Evolutionary conservation across 2,113 vertebrate species (phyloP).

Genomic region (Cromileptes altivelis): DNA sequence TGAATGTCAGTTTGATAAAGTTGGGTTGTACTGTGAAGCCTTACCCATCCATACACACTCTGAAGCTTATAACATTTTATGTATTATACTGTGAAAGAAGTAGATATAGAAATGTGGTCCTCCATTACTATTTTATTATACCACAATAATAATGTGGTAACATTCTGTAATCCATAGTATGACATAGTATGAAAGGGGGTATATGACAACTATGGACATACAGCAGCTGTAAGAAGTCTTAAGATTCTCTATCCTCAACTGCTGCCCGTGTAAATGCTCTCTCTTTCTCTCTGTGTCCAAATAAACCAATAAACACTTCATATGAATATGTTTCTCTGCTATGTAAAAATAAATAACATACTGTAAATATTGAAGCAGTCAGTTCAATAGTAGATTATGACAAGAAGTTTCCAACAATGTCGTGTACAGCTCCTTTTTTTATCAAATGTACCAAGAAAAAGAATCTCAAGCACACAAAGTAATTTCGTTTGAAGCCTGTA

Average conservation of each 20-base stretch:
- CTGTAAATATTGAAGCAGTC: conserved; percentile 84
- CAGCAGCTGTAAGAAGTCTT: conserved; percentile 62
- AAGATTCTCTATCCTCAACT: conserved; percentile 43
- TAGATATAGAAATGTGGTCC: conserved; percentile 55
- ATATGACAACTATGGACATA: conserved; percentile 78
- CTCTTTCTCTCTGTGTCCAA: conserved; percentile 47
- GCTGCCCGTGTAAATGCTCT: conserved; percentile 55
- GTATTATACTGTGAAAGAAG: conserved; percentile 58
- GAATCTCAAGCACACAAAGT: conserved; percentile 72
- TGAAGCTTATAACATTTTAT: conserved; percentile 9
- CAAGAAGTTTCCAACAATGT: conserved; percentile 74
- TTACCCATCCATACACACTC: neutral
- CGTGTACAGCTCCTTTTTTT: conserved; percentile 62
- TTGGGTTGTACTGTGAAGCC: neutral
- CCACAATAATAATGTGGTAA: conserved; percentile 72
- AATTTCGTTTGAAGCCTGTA: conserved; percentile 61
- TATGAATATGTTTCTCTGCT: conserved; percentile 78
- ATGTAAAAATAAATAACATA: conserved; percentile 95
- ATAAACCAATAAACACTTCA: conserved; percentile 76
- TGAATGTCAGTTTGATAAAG: conserved; percentile 4
- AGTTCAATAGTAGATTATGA: conserved; percentile 85
- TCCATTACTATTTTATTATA: conserved; percentile 73
- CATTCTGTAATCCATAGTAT: conserved; percentile 69
- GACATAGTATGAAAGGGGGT: conserved; percentile 54
- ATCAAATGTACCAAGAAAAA: conserved; percentile 84